Conservation (phyloP, 2,113 vertebrate genomes). For the Xiphorhynchus elegans region DNA sequence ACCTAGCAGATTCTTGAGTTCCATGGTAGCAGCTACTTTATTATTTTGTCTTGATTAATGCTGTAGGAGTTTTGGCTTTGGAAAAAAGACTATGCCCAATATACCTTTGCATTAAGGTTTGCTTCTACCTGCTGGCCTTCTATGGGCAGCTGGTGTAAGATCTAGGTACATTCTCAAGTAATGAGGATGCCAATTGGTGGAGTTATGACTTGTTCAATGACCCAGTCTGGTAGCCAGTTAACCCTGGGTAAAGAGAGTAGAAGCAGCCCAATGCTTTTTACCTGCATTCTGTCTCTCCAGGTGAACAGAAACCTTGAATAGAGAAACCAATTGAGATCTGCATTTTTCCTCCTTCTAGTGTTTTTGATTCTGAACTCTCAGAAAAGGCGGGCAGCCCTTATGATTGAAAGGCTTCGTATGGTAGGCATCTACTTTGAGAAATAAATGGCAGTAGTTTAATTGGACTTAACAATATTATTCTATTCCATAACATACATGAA, state of each 20-base stretch:
- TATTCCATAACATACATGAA: not conserved
- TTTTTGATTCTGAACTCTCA: not conserved
- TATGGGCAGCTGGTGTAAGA: not conserved
- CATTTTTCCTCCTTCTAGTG: not conserved
- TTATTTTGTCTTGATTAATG: not conserved
- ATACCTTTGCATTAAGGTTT: not conserved
- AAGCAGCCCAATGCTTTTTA: not conserved
- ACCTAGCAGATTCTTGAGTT: not conserved
- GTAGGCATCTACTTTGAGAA: not conserved
- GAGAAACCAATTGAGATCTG: not conserved
- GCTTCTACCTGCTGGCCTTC: not conserved
- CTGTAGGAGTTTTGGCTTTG: not conserved
- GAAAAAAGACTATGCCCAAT: not conserved
- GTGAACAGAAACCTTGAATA: not conserved
- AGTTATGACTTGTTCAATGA: not conserved
- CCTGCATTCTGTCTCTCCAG: not conserved
- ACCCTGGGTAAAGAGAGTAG: not conserved
- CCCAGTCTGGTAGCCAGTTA: not conserved
- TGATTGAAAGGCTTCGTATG: not conserved
- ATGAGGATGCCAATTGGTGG: not conserved
- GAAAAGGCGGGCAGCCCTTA: not conserved
- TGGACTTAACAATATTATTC: not conserved
- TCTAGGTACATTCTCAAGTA: not conserved
- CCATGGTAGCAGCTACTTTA: not conserved
- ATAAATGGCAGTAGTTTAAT: not conserved